Percentiles rank a stretch among this genome's conserved stretches.
Conservation (phyloP, 2,888 invertebrate species). For the Pogonocherus hispidulus region DNA sequence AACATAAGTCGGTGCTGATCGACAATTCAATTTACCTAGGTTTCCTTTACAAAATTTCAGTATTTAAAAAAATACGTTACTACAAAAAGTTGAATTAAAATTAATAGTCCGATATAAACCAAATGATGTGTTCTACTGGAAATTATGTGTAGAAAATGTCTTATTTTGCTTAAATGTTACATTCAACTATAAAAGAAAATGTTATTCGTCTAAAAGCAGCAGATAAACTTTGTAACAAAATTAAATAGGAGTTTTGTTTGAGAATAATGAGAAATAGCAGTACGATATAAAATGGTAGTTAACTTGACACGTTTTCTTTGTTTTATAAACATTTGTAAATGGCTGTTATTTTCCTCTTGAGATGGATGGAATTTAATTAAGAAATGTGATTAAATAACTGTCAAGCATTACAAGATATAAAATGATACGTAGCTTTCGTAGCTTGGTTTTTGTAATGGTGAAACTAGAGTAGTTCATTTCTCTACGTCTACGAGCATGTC, state of each 20-base stretch:
- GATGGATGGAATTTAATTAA: conserved; percentile 30
- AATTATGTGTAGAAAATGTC: too few relatives aligned
- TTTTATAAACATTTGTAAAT: conserved; percentile 28
- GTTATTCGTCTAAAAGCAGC: background rate
- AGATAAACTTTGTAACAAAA: conserved; percentile 11
- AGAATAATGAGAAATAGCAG: conserved; percentile 20
- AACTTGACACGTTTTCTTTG: conserved; percentile 18
- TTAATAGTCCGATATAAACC: too few relatives aligned
- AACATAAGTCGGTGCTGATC: too few relatives aligned
- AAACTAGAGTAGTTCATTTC: background rate
- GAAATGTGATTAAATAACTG: conserved; percentile 22
- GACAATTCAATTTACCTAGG: too few relatives aligned
- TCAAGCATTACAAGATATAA: conserved; percentile 12
- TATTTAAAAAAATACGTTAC: too few relatives aligned
- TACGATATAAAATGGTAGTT: conserved; percentile 26
- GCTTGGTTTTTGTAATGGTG: background rate
- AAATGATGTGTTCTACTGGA: too few relatives aligned
- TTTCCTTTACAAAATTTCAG: too few relatives aligned
- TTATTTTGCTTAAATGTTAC: too few relatives aligned
- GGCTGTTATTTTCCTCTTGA: conserved; percentile 23
- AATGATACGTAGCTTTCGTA: conserved; percentile 8
- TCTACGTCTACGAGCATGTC: too few relatives aligned
- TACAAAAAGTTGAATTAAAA: too few relatives aligned
- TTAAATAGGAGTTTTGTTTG: conserved; percentile 22
- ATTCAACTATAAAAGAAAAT: background rate